Evolutionary conservation across 2,113 vertebrate species (phyloP), one percentile per base, ranked within the genome.

Genomic region (Quiscalus mexicanus): DNA sequence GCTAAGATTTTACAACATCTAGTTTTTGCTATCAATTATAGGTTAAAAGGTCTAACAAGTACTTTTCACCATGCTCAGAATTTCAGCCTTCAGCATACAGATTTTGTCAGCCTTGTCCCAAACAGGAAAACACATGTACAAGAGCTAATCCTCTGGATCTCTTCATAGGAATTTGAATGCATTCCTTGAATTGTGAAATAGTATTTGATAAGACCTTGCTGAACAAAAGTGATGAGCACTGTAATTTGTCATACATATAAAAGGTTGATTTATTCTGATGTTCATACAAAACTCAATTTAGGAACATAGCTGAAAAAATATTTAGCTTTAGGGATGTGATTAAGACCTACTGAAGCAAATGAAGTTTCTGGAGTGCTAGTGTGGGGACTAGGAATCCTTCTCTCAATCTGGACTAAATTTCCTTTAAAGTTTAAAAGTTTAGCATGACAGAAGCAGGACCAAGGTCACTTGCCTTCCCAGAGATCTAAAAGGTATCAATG

Each of bases 401-500:
- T 88, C 41, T 83, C 65, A 65, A 50, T 69, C 67, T 93, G 90
- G 53, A 76, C 90, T 88, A 88, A 68, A 94, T 94, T 95, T 88
- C n/a, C 37, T 87, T 90, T 64, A 89, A 86, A 91, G 77, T 68
- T 60, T 93, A n/a, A 33, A 87, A 87, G n/a, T 62, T 65, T 62
- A 65, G 59, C 90, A 83, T 0, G 22, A 83, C 49, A 90, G 53
- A 85, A 69, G 17, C 37, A 94, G 55, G 62, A 88, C 77, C 2
- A 1, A 93, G 92, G 85, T 96, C 75, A 86, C 67, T 88, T 80
- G 74, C 44, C 62, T 90, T 94, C 65, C 78, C 53, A 41, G 83
- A 93, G 90, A 94, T 75, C 88, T 88, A 65, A 96, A 85, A 94
- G 19, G 31, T 85, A 92, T 87, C 62, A 93, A 31, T 69, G 85